Conservation (phyloP, 2,797 vertebrate genomes). For the Channa striata region DNA sequence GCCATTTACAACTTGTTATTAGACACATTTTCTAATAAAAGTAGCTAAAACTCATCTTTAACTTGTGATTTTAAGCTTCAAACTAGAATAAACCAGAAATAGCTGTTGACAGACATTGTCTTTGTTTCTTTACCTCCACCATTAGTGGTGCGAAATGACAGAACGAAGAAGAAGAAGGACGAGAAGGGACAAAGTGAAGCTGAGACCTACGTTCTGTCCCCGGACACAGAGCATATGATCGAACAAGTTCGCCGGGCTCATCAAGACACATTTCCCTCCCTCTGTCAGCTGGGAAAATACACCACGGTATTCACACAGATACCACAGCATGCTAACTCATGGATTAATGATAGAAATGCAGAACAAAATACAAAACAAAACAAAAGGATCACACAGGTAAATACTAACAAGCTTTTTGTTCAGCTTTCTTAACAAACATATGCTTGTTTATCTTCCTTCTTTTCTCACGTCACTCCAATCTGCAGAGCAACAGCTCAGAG, state of each 20-base stretch:
- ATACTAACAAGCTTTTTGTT: not conserved
- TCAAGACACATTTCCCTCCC: constrained; percentile 95
- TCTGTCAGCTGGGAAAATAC: constrained; percentile 97
- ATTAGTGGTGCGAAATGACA: constrained; percentile 88
- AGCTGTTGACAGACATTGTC: not conserved
- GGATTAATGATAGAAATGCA: not conserved
- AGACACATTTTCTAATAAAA: too few relatives aligned
- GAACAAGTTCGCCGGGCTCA: constrained; percentile 94
- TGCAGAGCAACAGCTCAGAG: constrained; percentile 94
- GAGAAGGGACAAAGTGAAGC: constrained; percentile 87
- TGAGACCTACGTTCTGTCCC: constrained; percentile 90
- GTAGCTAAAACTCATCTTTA: too few relatives aligned
- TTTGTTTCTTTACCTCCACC: not conserved
- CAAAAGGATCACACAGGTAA: not conserved
- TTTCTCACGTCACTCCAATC: not conserved
- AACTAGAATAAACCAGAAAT: not conserved
- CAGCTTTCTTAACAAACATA: not conserved
- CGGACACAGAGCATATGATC: constrained; percentile 94
- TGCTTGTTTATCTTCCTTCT: not conserved
- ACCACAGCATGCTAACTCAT: not conserved
- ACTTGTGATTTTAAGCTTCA: not conserved
- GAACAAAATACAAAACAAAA: not conserved
- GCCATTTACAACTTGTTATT: too few relatives aligned
- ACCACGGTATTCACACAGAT: constrained; percentile 86
- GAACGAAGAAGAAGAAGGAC: constrained; percentile 96